These are phyloP conservation scores for Probaryconus sp. DNA, from an alignment of 1,140 invertebrate genomes.

Conservation along the genomic window DNA sequence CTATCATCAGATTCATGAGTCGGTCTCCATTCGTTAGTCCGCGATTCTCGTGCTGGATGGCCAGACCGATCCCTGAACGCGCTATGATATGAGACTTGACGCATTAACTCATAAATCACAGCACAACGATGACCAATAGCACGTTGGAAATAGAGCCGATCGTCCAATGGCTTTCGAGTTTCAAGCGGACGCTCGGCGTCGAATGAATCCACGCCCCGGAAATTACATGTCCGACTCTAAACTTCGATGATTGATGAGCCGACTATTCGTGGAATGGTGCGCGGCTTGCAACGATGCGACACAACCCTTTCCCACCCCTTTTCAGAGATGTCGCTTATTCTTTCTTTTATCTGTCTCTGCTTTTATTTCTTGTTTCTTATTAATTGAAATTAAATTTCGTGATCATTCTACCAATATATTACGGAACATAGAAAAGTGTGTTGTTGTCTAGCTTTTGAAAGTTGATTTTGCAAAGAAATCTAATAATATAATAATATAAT, in stretches of 20 bases:
- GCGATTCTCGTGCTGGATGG: slow-evolving; percentile 15
- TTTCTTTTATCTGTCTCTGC: slow-evolving; percentile 20
- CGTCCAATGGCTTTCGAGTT: slow-evolving; percentile 62
- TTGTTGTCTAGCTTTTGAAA: too few relatives aligned
- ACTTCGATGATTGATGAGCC: slow-evolving; percentile 75
- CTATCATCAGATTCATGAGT: slow-evolving; percentile 16
- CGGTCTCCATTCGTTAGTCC: slow-evolving; percentile 16
- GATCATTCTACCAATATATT: too few relatives aligned
- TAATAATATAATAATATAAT: too few relatives aligned
- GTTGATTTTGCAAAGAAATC: too few relatives aligned
- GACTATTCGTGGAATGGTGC: slow-evolving; percentile 66
- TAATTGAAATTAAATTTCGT: slow-evolving; percentile 23
- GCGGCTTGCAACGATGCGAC: slow-evolving; percentile 22
- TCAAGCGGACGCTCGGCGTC: slow-evolving; percentile 45
- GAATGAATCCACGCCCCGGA: slow-evolving; percentile 67
- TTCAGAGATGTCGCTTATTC: slow-evolving; percentile 31
- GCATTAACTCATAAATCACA: slow-evolving; percentile 72
- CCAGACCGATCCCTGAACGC: slow-evolving; percentile 22
- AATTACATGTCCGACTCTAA: slow-evolving; percentile 78
- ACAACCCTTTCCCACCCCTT: slow-evolving; percentile 38
- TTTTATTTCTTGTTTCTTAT: slow-evolving; percentile 28
- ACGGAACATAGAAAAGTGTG: too few relatives aligned
- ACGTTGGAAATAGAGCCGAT: slow-evolving; percentile 62
- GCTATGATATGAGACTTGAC: slow-evolving; percentile 29
- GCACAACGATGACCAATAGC: slow-evolving; percentile 49